Evolutionary conservation across 2,888 invertebrate genomes (phyloP).

Genomic region (Pasiphila rectangulata): DNA sequence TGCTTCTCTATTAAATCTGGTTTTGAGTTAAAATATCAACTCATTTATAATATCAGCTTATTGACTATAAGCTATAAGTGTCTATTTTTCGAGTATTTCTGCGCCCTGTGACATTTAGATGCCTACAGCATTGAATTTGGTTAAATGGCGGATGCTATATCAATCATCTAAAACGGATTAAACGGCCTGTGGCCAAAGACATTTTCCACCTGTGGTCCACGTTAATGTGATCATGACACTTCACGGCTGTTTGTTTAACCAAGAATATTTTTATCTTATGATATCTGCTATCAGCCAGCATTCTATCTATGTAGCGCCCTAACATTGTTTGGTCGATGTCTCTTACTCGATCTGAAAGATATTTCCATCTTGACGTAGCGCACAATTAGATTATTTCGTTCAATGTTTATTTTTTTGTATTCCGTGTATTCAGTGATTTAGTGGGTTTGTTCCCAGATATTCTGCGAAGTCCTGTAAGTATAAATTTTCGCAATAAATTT

Average conservation of each 20-base stretch:
- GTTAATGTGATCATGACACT: constrained; percentile 4
- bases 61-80: too few relatives aligned
- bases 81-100: too few relatives aligned
- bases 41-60: too few relatives aligned
- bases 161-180: neutral
- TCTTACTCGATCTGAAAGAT: constrained; percentile 5
- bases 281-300: constrained; percentile 33
- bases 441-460: neutral
- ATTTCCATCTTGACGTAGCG: neutral
- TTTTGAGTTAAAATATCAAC: too few relatives aligned
- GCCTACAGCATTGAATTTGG: too few relatives aligned
- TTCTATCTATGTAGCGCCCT: constrained; percentile 17
- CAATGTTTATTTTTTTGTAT: constrained; percentile 26
- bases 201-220: neutral
- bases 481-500: neutral
- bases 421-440: constrained; percentile 14
- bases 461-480: constrained; percentile 21
- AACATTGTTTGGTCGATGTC: constrained; percentile 21
- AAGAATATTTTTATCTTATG: constrained; percentile 26
- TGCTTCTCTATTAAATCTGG: too few relatives aligned
- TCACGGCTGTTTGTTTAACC: constrained; percentile 10
- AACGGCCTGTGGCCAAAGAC: too few relatives aligned
- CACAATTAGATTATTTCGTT: constrained; percentile 14
- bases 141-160: too few relatives aligned
- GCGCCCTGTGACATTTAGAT: too few relatives aligned